These are phyloP conservation scores for Erpornis zantholeuca DNA, from an alignment of 2,113 vertebrate species.

Conservation along the genomic window DNA sequence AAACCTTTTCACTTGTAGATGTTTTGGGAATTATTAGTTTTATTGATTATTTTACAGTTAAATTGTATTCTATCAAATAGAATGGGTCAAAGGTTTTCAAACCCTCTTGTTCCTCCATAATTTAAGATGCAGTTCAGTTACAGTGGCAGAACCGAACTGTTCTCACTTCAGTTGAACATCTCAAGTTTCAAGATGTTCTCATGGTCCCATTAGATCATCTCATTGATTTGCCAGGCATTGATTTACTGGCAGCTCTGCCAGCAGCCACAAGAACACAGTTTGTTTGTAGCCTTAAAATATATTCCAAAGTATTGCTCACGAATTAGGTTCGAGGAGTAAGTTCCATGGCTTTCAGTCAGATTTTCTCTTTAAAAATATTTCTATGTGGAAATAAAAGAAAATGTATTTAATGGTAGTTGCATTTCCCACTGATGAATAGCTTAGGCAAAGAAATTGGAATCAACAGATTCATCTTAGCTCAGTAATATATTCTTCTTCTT, in stretches of 20 bases:
- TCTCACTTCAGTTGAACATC: background rate
- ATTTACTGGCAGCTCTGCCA: conserved; percentile 1
- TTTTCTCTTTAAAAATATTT: background rate
- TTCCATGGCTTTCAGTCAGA: background rate
- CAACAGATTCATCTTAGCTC: background rate
- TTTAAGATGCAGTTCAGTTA: background rate
- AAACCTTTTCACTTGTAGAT: background rate
- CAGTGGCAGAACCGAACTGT: background rate
- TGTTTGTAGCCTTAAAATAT: background rate
- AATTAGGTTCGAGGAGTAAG: background rate
- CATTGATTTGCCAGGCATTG: conserved; percentile 24
- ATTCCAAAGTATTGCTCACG: background rate
- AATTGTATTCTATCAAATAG: background rate
- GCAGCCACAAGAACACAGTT: background rate
- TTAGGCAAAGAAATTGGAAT: background rate
- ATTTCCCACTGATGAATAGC: background rate
- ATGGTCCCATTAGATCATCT: background rate
- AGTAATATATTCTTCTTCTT: background rate
- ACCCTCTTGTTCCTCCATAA: background rate
- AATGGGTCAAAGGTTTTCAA: background rate
- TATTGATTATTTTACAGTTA: conserved; percentile 21
- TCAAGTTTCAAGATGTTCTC: background rate
- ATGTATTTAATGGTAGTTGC: background rate
- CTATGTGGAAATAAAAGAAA: background rate
- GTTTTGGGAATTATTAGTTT: background rate